A percentile compares a stretch with the other conserved stretches of the same genome.
These are phyloP conservation scores for Anastrepha ludens DNA, from an alignment of 1,140 invertebrate genomes.

Conservation along the genomic window DNA sequence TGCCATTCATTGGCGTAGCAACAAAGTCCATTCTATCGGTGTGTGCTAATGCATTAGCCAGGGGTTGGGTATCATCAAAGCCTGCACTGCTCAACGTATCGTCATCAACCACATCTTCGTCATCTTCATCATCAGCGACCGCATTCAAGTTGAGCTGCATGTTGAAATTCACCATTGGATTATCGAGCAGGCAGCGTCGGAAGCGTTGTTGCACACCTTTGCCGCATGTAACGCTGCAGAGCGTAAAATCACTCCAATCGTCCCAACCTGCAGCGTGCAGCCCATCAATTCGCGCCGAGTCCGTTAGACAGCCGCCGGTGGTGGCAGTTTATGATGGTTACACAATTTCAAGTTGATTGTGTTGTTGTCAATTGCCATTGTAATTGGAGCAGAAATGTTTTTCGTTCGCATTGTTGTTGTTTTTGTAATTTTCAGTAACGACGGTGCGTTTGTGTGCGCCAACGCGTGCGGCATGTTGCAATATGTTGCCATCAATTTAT, in stretches of 20 bases:
- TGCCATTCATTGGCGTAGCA: background rate
- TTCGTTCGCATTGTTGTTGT: background rate
- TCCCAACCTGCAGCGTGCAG: slow-evolving; percentile 73
- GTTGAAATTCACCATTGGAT: slow-evolving; percentile 70
- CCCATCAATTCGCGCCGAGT: background rate
- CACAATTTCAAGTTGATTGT: slow-evolving; percentile 1
- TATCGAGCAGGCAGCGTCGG: slow-evolving; percentile 76
- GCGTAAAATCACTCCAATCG: slow-evolving; percentile 78
- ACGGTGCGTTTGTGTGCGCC: background rate
- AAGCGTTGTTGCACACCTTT: slow-evolving; percentile 78
- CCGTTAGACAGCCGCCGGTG: background rate
- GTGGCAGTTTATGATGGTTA: background rate
- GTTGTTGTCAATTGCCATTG: background rate
- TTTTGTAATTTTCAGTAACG: background rate
- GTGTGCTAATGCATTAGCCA: slow-evolving; percentile 8
- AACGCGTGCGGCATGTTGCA: slow-evolving; percentile 7
- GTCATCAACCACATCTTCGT: slow-evolving; percentile 13
- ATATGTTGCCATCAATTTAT: slow-evolving; percentile 33
- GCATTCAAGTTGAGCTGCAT: slow-evolving; percentile 67
- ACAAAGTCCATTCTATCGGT: background rate
- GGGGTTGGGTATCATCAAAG: background rate
- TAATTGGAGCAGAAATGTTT: background rate
- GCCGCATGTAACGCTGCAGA: slow-evolving; percentile 78
- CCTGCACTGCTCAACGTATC: background rate
- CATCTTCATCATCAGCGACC: slow-evolving; percentile 59